phyloP scores from a whole-genome alignment of 2,888 invertebrate species.

The Halocaridina rubra region DNA sequence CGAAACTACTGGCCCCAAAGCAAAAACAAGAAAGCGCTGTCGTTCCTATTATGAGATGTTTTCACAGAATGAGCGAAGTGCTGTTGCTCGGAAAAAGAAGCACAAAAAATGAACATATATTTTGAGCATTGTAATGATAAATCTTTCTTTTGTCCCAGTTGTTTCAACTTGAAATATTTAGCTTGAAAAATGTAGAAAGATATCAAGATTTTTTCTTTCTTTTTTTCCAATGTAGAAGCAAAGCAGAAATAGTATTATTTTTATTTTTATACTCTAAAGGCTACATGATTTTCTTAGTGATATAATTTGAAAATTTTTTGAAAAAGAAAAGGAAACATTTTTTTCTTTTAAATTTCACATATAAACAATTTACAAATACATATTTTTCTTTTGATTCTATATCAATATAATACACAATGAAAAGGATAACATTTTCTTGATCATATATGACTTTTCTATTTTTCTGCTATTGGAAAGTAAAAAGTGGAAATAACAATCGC shows the following conservation, averaged over 20 bases:
- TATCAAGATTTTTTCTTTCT: not conserved
- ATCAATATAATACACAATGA: not conserved
- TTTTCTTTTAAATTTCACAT: not conserved
- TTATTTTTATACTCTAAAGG: not conserved
- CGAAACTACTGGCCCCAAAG: slow-evolving; percentile 1
- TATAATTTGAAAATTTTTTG: not conserved
- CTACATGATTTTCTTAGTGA: not conserved
- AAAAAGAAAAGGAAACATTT: not conserved
- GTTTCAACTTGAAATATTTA: not conserved
- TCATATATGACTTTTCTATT: no score
- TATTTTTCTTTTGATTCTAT: not conserved
- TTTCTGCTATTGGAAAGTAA: no score
- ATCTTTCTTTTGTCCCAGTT: not conserved
- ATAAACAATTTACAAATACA: not conserved
- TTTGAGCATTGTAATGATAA: not conserved
- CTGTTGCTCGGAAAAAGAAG: not conserved
- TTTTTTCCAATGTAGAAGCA: not conserved
- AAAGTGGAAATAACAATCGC: no score
- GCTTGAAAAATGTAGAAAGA: not conserved
- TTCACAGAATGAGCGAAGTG: not conserved
- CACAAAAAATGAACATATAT: not conserved
- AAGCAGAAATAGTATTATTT: not conserved
- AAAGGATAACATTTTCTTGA: not conserved
- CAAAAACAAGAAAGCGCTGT: slow-evolving; percentile 7
- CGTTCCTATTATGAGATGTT: not conserved